Conservation (phyloP, 1,140 invertebrate species). For the Branchinecta lynchi region DNA sequence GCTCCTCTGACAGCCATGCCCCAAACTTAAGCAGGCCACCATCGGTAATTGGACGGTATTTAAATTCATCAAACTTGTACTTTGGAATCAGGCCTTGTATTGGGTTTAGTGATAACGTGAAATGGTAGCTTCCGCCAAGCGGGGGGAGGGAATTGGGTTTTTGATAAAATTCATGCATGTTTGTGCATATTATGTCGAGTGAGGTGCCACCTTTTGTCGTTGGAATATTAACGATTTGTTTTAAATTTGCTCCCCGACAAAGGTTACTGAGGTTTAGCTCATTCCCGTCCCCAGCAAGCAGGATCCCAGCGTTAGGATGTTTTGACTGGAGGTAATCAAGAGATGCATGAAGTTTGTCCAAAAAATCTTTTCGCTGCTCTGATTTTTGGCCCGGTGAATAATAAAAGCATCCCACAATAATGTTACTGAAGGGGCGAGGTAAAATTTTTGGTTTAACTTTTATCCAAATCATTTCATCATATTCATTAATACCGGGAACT, state of each 20-base stretch:
- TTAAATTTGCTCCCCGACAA: not conserved
- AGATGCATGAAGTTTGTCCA: not conserved
- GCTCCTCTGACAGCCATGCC: not conserved
- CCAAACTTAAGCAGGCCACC: not conserved
- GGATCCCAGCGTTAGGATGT: slow-evolving; percentile 7
- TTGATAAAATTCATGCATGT: slow-evolving; percentile 10
- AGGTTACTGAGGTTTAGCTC: not conserved
- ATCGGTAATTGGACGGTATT: not conserved
- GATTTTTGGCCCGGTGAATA: slow-evolving; percentile 2
- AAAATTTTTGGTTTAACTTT: slow-evolving; percentile 2
- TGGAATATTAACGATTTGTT: not conserved
- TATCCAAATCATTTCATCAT: slow-evolving; percentile 1
- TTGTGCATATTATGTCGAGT: not conserved
- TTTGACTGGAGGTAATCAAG: slow-evolving; percentile 9
- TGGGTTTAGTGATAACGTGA: not conserved
- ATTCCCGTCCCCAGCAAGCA: not conserved
- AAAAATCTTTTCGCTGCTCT: not conserved
- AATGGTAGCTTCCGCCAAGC: not conserved
- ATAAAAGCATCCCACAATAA: not conserved
- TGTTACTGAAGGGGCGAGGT: not conserved
- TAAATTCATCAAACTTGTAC: slow-evolving; percentile 7
- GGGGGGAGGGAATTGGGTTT: slow-evolving; percentile 2
- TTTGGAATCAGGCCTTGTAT: not conserved
- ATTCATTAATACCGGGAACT: not conserved
- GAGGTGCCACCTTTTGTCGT: not conserved